Evolutionary conservation across 2,797 vertebrate species (phyloP).

Genomic region (Huso huso): DNA sequence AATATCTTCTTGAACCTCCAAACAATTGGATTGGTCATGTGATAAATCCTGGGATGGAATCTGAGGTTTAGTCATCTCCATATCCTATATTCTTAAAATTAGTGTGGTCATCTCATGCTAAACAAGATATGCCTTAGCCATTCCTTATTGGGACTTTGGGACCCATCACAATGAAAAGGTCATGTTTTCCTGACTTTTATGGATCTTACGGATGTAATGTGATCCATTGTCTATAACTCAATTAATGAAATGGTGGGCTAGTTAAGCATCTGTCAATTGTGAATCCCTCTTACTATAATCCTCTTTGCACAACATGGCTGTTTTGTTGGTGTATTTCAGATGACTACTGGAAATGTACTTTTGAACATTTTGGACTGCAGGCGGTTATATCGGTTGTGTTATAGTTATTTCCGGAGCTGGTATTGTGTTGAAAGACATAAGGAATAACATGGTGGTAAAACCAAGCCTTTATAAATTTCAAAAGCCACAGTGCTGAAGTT

Average conservation of each 20-base stretch:
- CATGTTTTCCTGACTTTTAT: constrained; percentile 15
- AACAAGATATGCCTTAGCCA: neutral
- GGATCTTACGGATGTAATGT: constrained; percentile 14
- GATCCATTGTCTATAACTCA: constrained; percentile 28
- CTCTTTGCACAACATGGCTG: constrained; percentile 3
- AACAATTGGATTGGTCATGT: neutral
- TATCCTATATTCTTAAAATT: constrained; percentile 1
- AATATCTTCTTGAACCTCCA: neutral
- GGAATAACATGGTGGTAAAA: constrained; percentile 35
- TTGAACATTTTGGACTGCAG: neutral
- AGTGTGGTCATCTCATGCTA: neutral
- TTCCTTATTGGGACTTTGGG: constrained; percentile 1
- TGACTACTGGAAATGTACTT: constrained; percentile 33
- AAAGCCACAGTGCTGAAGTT: constrained; percentile 6
- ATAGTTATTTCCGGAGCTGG: constrained; percentile 19
- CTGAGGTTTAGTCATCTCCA: neutral
- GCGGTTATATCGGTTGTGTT: neutral
- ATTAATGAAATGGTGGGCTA: constrained; percentile 34
- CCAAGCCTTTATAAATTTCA: constrained; percentile 33
- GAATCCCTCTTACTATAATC: constrained; percentile 32
- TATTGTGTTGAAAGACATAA: constrained; percentile 26
- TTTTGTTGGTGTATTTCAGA: constrained; percentile 23
- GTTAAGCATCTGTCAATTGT: constrained; percentile 30
- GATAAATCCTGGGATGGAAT: neutral
- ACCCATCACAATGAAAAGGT: constrained; percentile 18